Base-by-base conservation (phyloP, 2,113 vertebrate species). In the Columba janthina region DNA sequence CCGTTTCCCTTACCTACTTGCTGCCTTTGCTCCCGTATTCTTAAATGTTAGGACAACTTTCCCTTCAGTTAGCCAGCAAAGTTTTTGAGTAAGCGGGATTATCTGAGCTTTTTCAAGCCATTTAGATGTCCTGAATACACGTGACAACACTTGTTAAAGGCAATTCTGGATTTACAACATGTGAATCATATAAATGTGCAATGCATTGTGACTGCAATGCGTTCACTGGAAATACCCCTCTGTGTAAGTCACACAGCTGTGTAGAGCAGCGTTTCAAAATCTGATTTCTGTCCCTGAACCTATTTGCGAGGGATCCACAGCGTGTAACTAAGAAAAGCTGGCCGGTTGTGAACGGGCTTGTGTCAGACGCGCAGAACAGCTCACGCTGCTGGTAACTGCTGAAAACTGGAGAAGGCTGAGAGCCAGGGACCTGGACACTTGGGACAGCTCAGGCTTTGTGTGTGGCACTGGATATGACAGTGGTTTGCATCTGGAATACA, bases 71-170 rank as follows among this genome's bases (percentile, higher is more conserved):
- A 71, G 24, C 60, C 66, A 60, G 74, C 53, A 29, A 89, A 71
- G 34, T 46, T 88, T 84, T 66, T 88, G 72, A 58, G 42, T 81
- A 75, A 92, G 5, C 34, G 72, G 89, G 90, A 84, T 93, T 77
- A 76, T 56, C 61, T 67, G 38, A 86, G 76, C 32, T 92, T 73
- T 92, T 86, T 34, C 42, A 57, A 83, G 51, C 87, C 15, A 34
- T 71, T 90, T 95, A 42, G 81, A 73, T 87, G 70, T 54, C 73
- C 80, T 62, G 89, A 86, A 77, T 93, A 77, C 64, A 17, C 31
- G n/a, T 71, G 56, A 58, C 76, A 91, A 16, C 66, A 62, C 71
- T 92, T 84, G 60, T 62, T 88, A 67, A 54, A 46, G 46, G 36
- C 62, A 77, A 4, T 64, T 80, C 32, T 86, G 83, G 65, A 56